Evolutionary conservation across 1,140 invertebrate genomes (phyloP), one percentile per base, ranked within the genome.

Genomic region (Atta cephalotes): DNA sequence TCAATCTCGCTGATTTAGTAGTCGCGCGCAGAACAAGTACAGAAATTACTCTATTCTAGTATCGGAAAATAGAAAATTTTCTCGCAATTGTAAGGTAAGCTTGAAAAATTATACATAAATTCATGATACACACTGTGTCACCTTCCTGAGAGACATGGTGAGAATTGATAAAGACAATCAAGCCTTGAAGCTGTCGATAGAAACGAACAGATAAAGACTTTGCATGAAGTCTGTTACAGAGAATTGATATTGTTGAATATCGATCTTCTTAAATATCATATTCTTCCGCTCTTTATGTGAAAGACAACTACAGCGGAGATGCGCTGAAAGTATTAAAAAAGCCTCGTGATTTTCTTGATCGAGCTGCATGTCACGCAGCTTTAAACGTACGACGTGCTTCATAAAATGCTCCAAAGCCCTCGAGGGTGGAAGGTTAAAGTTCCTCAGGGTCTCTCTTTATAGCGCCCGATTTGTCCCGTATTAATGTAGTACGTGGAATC

Each of bases 381-480:
- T 49, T 56, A 9, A 63, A 68, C 14, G 45, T 31, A n/a, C 21
- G 25, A 45, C 51, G 68, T 60, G 66, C 51, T 82, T 25, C 62
- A 82, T 74, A 82, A 82, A 82, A 18, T 25, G 5, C 49, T 49
- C 21, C 16, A 25, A 18, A 62, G 58, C 72, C 60, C 56, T 18
- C 56, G 28, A 62, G 56, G 56, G 39, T 62, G 58, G 58, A 84
- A 76, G 45, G 80, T 84, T 76, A 51, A 76, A 84, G 80, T 74
- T 82, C 80, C 62, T 82, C 80, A 3, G 18, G 25, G 28, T 76
- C 18, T 62, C n/a, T 76, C 49, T 82, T 82, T 74, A 84, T 62
- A 62, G 56, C 6, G 28, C 62, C 14, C 28, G 28, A 18, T 28
- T 84, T 18, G 56, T 16, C 49, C 28, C 53, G 39, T n/a, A 62